Evolutionary conservation across 1,140 invertebrate genomes (phyloP), one percentile per base, ranked within the genome.

Genomic region (Nephotettix cincticeps): DNA sequence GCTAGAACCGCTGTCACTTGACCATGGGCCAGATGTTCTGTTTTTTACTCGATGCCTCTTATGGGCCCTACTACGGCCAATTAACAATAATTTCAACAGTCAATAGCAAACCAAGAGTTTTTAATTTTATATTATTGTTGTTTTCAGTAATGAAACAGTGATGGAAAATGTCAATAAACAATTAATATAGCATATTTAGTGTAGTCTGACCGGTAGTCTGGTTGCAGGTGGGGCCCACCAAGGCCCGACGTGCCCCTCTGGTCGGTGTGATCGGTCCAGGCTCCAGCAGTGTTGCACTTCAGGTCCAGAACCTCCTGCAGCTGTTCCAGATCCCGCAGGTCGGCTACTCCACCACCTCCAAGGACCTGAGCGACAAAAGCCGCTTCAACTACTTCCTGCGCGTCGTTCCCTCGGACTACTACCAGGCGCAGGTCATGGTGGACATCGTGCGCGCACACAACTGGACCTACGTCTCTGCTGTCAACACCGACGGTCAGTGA

Each of bases 381-480:
- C 83, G 91, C 73, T 94, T 90, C 81, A 87, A 88, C 68, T 93
- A 91, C 75, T 95, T 93, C 82, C 80, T 93, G 71, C 83, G 93
- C 19, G 92, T 94, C 1, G 92, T 94, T 4, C 92, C 93, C 14
- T 91, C 91, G 0, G 93, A 95, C 83, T 87, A 87, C 72, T 91
- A 90, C 81, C 93, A 95, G 82, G 92, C 92, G 1, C 86, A 89
- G 76, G 89, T 91, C 25, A 86, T 94, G 75, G 83, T 91, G 47
- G 90, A 91, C 78, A 81, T 94, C 36, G 86, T 95, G 6, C 80
- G 84, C 71, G 80, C 84, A 68, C 89, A 90, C 80, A 92, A 93
- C 79, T 95, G 93, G 93, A 93, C 90, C 1, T 95, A 93, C 77
- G 89, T 95, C 2, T 91, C 90, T 17, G 88, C 89, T n/a, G 87